A percentile compares a stretch with the other conserved stretches of the same genome.
phyloP scores from a whole-genome alignment of 2,888 invertebrate species.

The Parnassius orleans region DNA sequence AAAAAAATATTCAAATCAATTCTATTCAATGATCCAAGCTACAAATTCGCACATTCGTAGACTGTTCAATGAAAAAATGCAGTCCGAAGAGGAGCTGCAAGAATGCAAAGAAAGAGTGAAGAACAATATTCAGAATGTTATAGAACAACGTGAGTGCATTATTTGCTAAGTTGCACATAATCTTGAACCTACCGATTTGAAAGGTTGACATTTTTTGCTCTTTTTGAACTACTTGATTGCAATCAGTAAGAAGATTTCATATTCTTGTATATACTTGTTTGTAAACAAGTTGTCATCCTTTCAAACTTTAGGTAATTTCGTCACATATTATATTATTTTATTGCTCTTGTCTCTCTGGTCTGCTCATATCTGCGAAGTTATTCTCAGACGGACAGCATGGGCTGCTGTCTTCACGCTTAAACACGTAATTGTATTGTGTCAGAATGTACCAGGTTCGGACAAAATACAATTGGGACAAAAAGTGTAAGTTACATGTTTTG shows the following conservation, averaged over 20 bases:
- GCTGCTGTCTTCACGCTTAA: constrained; percentile 35
- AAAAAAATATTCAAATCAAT: constrained; percentile 93
- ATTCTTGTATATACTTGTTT: no score
- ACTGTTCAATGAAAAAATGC: constrained; percentile 90
- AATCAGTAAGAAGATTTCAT: no score
- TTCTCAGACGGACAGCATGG: constrained; percentile 36
- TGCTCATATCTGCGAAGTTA: constrained; percentile 29
- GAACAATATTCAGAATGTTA: constrained; percentile 90
- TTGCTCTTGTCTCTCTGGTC: constrained; percentile 36
- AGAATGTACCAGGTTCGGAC: neutral
- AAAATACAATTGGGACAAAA: constrained; percentile 11
- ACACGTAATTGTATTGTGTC: constrained; percentile 30
- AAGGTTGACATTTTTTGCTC: constrained; percentile 11
- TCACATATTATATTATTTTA: constrained; percentile 15
- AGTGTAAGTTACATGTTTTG: constrained; percentile 39
- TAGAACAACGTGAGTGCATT: constrained; percentile 93
- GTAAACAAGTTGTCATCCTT: constrained; percentile 4
- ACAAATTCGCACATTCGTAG: constrained; percentile 95
- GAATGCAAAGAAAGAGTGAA: constrained; percentile 92
- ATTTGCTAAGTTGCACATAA: neutral
- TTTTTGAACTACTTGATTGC: no score
- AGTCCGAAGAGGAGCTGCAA: constrained; percentile 93
- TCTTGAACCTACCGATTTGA: constrained; percentile 11
- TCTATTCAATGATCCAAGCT: constrained; percentile 97
- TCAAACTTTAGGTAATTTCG: constrained; percentile 3